Conservation (phyloP, 2,888 invertebrate species). For the Tortrix viridana region DNA sequence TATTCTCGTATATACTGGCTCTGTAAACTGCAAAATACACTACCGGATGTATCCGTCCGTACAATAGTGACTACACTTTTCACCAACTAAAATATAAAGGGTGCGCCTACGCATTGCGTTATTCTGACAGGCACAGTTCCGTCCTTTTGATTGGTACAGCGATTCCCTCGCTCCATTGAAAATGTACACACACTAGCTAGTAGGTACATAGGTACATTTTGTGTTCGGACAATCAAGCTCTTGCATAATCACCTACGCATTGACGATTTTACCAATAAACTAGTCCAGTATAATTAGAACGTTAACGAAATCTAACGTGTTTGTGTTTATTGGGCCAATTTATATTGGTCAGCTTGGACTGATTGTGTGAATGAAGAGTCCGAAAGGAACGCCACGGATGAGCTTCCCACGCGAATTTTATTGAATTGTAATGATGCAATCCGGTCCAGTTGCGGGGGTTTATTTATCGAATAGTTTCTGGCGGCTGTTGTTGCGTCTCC, state of each 20-base stretch:
- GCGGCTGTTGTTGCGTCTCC: constrained; percentile 24
- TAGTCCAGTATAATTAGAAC: constrained; percentile 48
- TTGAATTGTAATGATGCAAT: constrained; percentile 65
- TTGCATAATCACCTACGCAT: constrained; percentile 71
- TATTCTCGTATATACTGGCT: not conserved
- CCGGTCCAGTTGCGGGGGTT: constrained; percentile 45
- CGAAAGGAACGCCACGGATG: constrained; percentile 60
- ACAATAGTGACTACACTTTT: constrained; percentile 58
- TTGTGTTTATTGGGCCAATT: constrained; percentile 43
- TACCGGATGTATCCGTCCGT: constrained; percentile 53
- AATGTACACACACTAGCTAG: constrained; percentile 53
- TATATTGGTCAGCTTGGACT: constrained; percentile 48
- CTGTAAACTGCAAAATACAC: constrained; percentile 33
- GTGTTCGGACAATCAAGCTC: constrained; percentile 56
- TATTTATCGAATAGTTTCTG: constrained; percentile 44
- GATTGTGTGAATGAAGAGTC: constrained; percentile 56
- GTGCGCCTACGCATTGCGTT: constrained; percentile 76
- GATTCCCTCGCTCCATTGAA: constrained; percentile 68
- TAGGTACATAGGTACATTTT: constrained; percentile 30
- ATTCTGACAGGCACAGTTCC: constrained; percentile 75
- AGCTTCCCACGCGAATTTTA: constrained; percentile 65
- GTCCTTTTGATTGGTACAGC: constrained; percentile 69
- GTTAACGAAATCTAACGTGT: constrained; percentile 28
- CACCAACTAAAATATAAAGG: constrained; percentile 58
- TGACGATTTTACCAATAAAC: constrained; percentile 60